A percentile compares a stretch with the other conserved stretches of the same genome.
Conservation (phyloP, 2,888 invertebrate species). For the Phasia obesa region DNA sequence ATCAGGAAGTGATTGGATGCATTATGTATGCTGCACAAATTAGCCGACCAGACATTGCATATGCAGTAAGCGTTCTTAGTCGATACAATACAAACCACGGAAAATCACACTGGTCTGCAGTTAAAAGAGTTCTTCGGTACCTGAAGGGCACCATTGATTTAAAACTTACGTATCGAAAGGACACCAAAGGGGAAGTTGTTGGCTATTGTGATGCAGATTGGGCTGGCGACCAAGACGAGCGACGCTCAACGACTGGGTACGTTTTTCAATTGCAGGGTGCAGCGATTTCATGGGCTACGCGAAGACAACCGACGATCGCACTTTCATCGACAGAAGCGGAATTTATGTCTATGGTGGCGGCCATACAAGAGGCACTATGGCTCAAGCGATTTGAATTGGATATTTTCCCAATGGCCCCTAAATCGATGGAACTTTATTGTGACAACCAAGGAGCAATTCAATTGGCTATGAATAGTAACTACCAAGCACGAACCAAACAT, state of each 20-base stretch:
- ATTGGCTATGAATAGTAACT: slow-evolving; percentile 54
- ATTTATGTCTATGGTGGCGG: slow-evolving; percentile 36
- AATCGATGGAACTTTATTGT: slow-evolving; percentile 55
- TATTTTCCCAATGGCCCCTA: slow-evolving; percentile 50
- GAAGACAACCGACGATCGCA: slow-evolving; percentile 53
- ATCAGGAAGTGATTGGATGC: slow-evolving; percentile 35
- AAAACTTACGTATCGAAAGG: slow-evolving; percentile 9
- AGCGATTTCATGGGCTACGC: slow-evolving; percentile 55
- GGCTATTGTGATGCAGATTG: slow-evolving; percentile 46
- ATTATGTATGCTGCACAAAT: slow-evolving; percentile 14
- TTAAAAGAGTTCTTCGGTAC: slow-evolving; percentile 57
- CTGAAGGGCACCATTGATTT: slow-evolving; percentile 33
- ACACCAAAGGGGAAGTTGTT: slow-evolving; percentile 2
- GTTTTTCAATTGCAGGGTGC: slow-evolving; percentile 48
- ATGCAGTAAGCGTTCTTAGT: slow-evolving; percentile 42
- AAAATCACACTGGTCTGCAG: slow-evolving; percentile 50
- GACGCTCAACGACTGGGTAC: slow-evolving; percentile 59
- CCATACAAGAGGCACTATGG: no score
- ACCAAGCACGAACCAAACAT: slow-evolving; percentile 62
- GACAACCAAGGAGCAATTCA: slow-evolving; percentile 19
- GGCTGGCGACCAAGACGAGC: slow-evolving; percentile 30
- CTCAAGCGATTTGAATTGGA: slow-evolving; percentile 58
- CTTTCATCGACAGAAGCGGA: slow-evolving; percentile 54
- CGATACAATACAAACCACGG: slow-evolving; percentile 56
- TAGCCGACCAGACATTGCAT: slow-evolving; percentile 35